These are phyloP conservation scores for Trematocara macrostoma DNA, from an alignment of 2,113 vertebrate species.

Conservation along the genomic window DNA sequence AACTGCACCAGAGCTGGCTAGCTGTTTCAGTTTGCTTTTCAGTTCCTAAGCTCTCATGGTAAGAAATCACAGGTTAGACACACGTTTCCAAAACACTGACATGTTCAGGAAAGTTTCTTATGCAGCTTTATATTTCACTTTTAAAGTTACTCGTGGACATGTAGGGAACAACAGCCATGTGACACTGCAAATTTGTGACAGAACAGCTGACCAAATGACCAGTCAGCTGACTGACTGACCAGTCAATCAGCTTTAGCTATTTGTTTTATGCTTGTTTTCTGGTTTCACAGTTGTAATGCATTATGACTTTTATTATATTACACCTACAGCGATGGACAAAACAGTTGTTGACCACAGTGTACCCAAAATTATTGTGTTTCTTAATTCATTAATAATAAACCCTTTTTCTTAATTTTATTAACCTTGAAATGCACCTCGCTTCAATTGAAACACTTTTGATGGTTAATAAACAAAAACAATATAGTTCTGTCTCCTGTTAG, in stretches of 20 bases:
- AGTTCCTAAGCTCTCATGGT: neutral
- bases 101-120: neutral
- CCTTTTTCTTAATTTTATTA: fast-evolving
- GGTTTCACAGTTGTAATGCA: neutral
- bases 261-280: neutral
- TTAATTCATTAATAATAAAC: neutral
- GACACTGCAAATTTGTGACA: neutral
- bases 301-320: neutral
- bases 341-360: neutral
- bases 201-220: neutral
- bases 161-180: neutral
- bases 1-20: neutral
- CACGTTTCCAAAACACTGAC: neutral
- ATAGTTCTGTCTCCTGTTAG: neutral
- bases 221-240: neutral
- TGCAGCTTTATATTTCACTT: neutral
- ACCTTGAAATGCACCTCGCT: neutral
- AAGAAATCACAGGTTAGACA: neutral
- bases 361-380: neutral
- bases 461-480: neutral
- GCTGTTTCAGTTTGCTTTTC: neutral
- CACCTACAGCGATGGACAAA: neutral
- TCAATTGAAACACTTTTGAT: neutral
- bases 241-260: neutral
- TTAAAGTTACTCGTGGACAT: neutral